Base-by-base conservation (phyloP, 2,113 vertebrate genomes). In the Percina caprodes region DNA sequence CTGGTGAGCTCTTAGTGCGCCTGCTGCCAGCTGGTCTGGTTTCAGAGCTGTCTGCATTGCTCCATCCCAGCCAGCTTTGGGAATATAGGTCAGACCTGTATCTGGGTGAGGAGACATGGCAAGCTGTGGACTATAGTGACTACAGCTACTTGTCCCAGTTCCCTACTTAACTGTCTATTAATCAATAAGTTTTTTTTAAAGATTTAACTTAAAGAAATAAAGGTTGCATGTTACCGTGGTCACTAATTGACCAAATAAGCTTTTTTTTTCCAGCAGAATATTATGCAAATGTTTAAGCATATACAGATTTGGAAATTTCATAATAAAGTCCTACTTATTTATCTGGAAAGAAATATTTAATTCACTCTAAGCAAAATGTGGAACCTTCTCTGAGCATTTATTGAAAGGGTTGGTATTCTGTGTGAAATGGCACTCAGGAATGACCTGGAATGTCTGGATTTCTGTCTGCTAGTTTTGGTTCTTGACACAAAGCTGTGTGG, bases 81-180 rank as follows among this genome's bases (percentile, higher is more conserved):
- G 79, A 92, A 94, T 93, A 72, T 92, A 93, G 92, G 92, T 94
- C 91, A 94, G 68, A 91, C 79, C 66, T 78, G 80, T 35, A 90
- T 87, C 83, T 91, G 89, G 90, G 88, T 76, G 83, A 91, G 69
- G 85, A 80, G 49, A 84, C 74, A 26, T 82, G 82, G 24, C 73
- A 77, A 67, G 23, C 19, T 0, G 15, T 77, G 83, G 62, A 85
- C 77, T 51, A 55, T 3, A 63, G 1, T 1, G 42, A 60, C 26
- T 62, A 21, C 1, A 71, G 46, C 33, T 30, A 21, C 69, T 61
- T 61, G 14, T 23, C 35, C 33, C 14, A 59, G 23, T 68, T 72
- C 62, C 19, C 13, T n/a, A 3, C 18, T 67, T 69, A 33, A 13
- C 2, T 39, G 18, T 52, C 19, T 42, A 2, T 69, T 58, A 61